Evolutionary conservation across 1,140 invertebrate species (phyloP).

Genomic region (Aphaenogaster rudis): DNA sequence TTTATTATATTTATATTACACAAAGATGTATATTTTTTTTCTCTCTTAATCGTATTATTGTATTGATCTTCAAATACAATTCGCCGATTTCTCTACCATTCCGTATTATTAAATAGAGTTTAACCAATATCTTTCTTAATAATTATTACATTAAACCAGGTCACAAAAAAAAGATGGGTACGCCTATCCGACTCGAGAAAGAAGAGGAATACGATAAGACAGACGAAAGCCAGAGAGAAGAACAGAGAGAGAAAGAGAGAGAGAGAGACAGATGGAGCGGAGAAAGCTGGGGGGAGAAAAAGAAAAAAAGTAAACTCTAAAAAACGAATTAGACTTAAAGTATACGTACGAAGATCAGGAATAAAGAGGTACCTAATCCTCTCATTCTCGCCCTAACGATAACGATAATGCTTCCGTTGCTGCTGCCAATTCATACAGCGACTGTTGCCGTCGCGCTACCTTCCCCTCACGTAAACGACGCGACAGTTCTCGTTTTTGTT

Average conservation of each 20-base stretch:
- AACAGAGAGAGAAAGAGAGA: slow-evolving; percentile 19
- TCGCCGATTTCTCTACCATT: slow-evolving; percentile 74
- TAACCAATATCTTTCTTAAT: slow-evolving; percentile 74
- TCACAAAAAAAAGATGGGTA: slow-evolving; percentile 78
- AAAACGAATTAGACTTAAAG: slow-evolving; percentile 64
- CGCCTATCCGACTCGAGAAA: slow-evolving; percentile 53
- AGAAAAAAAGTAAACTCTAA: slow-evolving; percentile 55
- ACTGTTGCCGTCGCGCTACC: slow-evolving; percentile 43
- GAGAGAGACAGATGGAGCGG: neutral
- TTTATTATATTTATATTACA: slow-evolving; percentile 84
- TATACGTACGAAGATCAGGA: slow-evolving; percentile 52
- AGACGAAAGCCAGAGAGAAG: slow-evolving; percentile 11
- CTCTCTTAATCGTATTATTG: slow-evolving; percentile 79
- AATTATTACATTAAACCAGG: slow-evolving; percentile 80
- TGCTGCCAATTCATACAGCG: slow-evolving; percentile 39
- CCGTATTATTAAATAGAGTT: slow-evolving; percentile 79
- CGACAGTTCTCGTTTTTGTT: slow-evolving; percentile 37
- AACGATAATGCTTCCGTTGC: slow-evolving; percentile 58
- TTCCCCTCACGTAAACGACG: slow-evolving; percentile 40
- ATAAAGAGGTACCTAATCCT: slow-evolving; percentile 67
- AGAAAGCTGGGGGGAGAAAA: slow-evolving; percentile 47
- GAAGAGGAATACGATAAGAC: slow-evolving; percentile 38
- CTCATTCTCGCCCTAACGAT: slow-evolving; percentile 44
- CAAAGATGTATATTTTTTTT: slow-evolving; percentile 80
- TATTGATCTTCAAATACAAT: slow-evolving; percentile 80